These are phyloP conservation scores for Poicephalus meyeri DNA, from an alignment of 2,113 vertebrate genomes.

Conservation along the genomic window DNA sequence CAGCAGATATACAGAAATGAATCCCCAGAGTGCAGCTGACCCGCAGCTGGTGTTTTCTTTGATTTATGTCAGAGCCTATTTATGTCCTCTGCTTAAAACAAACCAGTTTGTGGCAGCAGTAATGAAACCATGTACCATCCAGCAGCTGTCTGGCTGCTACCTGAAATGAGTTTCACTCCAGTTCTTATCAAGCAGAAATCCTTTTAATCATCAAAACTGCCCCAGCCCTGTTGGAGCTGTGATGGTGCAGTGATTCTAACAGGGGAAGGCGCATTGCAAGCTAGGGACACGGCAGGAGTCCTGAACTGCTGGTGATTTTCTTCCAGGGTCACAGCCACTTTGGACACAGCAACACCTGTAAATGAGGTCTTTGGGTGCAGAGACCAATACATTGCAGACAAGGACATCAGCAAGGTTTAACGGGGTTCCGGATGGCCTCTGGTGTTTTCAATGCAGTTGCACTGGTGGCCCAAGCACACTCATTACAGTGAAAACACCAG, in stretches of 20 bases:
- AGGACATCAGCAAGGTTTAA: background rate
- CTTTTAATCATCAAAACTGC: conserved; percentile 44
- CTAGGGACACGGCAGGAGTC: background rate
- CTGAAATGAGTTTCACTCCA: conserved; percentile 63
- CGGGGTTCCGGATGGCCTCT: background rate
- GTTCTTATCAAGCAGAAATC: conserved; percentile 53
- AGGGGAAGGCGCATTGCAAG: background rate
- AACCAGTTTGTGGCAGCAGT: conserved; percentile 46
- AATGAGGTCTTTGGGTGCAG: background rate
- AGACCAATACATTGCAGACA: background rate
- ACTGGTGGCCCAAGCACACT: background rate
- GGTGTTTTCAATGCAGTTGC: background rate
- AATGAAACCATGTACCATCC: conserved; percentile 55
- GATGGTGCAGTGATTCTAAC: background rate
- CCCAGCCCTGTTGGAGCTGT: background rate
- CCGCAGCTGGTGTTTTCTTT: conserved; percentile 60
- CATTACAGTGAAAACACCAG: background rate
- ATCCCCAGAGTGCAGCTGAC: conserved; percentile 5
- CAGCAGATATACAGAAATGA: background rate
- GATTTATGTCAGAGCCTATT: conserved; percentile 64
- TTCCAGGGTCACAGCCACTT: background rate
- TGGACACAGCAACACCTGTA: background rate
- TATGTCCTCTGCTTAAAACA: conserved; percentile 53
- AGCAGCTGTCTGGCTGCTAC: conserved; percentile 56
- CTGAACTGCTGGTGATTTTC: background rate